A percentile compares a stretch with the other conserved stretches of the same genome.
Conservation (phyloP, 1,140 invertebrate genomes). For the Calosoma granatense region DNA sequence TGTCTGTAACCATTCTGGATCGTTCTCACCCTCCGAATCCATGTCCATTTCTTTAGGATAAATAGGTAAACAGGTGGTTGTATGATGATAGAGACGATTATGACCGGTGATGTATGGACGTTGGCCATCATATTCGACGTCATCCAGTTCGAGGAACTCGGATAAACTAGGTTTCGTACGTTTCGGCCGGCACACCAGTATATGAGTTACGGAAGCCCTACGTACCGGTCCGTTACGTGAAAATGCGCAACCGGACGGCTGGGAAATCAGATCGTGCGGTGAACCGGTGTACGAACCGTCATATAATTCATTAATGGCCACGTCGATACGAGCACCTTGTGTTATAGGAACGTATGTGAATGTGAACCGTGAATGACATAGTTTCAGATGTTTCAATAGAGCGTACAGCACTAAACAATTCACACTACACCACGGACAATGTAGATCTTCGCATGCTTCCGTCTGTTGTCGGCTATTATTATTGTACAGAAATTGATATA, state of each 20-base stretch:
- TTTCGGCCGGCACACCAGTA: conserved; percentile 75
- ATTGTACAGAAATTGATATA: conserved; percentile 94
- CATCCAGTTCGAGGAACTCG: conserved; percentile 75
- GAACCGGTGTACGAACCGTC: conserved; percentile 94
- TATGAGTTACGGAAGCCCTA: conserved; percentile 75
- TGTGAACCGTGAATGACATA: conserved; percentile 87
- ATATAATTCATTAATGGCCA: conserved; percentile 89
- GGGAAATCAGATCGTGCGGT: conserved; percentile 75
- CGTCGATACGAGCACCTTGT: conserved; percentile 82
- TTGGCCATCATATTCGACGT: conserved; percentile 67
- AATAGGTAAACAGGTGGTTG: conserved; percentile 84
- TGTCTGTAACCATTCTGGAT: conserved; percentile 86
- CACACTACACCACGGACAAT: conserved; percentile 91
- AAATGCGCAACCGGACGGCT: conserved; percentile 44
- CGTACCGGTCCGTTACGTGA: conserved; percentile 73
- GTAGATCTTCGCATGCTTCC: conserved; percentile 81
- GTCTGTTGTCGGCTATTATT: conserved; percentile 92
- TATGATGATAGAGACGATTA: conserved; percentile 89
- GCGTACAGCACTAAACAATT: conserved; percentile 82
- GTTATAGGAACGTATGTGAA: conserved; percentile 81
- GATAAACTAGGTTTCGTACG: conserved; percentile 60
- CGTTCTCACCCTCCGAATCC: conserved; percentile 89
- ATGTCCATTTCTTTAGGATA: conserved; percentile 89
- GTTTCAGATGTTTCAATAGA: conserved; percentile 83
- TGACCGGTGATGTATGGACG: conserved; percentile 81